Conservation (phyloP, 1,140 invertebrate genomes). For the Bombus haemorrhoidalis region DNA sequence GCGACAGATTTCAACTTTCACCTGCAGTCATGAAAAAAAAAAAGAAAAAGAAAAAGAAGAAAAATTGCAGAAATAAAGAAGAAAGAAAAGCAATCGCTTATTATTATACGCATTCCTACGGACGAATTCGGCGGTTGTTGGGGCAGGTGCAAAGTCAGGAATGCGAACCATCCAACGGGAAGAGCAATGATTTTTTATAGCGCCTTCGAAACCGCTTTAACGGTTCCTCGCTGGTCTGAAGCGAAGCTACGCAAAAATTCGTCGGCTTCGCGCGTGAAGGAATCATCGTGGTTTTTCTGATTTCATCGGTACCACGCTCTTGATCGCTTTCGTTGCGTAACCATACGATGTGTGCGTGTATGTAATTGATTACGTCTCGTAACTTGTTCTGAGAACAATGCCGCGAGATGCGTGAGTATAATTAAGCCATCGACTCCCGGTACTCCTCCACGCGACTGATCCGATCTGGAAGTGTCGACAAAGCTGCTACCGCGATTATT, state of each 20-base stretch:
- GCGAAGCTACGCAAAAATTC: constrained; percentile 36
- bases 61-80: background rate
- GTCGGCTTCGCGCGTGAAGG: background rate
- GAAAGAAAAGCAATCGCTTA: background rate
- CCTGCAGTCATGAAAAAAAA: background rate
- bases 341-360: too few species aligned
- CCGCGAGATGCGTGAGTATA: constrained; percentile 7
- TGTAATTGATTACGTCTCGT: constrained; percentile 23
- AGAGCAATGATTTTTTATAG: constrained; percentile 49
- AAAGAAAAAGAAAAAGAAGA: background rate
- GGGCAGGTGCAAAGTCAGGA: constrained; percentile 40
- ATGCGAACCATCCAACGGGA: constrained; percentile 49
- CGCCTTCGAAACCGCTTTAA: constrained; percentile 45
- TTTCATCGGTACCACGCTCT: background rate
- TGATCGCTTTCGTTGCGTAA: background rate
- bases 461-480: constrained; percentile 25
- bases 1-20: background rate
- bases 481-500: constrained; percentile 1
- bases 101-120: constrained; percentile 20
- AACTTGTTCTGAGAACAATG: constrained; percentile 35
- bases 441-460: background rate
- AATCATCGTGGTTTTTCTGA: background rate
- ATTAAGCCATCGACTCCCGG: constrained; percentile 39
- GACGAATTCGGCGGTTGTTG: constrained; percentile 19
- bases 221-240: constrained; percentile 26